phyloP scores from a whole-genome alignment of 2,888 invertebrate genomes.

The Rhaphigaster nebulosa region DNA sequence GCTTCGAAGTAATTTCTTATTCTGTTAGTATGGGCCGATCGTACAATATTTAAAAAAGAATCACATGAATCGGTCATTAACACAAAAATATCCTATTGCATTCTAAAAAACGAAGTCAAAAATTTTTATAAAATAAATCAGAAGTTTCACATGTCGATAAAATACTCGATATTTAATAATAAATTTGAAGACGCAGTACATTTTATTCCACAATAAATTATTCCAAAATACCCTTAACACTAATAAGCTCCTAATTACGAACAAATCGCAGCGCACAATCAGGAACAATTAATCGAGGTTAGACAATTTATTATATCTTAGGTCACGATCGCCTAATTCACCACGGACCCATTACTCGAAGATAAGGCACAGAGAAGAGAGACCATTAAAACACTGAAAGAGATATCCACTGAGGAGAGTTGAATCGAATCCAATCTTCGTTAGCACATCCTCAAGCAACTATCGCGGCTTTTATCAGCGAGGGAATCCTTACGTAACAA shows the following conservation, averaged over 20 bases:
- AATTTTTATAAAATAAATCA: no score
- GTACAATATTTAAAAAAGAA: no score
- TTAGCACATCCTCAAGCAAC: neutral
- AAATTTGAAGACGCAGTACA: no score
- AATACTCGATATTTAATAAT: no score
- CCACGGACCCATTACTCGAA: neutral
- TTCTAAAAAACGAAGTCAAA: no score
- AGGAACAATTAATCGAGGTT: neutral
- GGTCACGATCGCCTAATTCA: neutral
- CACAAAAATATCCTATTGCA: no score
- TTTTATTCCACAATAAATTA: neutral
- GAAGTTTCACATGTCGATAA: no score
- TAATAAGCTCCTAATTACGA: neutral
- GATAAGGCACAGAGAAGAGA: neutral
- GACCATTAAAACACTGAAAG: neutral
- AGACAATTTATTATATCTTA: neutral
- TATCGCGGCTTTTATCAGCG: neutral
- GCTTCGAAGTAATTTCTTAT: no score
- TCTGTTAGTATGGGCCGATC: no score
- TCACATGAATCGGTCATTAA: no score
- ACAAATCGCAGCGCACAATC: neutral
- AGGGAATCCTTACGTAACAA: neutral
- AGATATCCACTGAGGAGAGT: neutral
- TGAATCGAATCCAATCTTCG: neutral
- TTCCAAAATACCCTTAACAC: neutral